These are phyloP conservation scores for Spongilla lacustris DNA, from an alignment of 37 sponge, comb jelly and placozoan genomes.

Conservation along the genomic window DNA sequence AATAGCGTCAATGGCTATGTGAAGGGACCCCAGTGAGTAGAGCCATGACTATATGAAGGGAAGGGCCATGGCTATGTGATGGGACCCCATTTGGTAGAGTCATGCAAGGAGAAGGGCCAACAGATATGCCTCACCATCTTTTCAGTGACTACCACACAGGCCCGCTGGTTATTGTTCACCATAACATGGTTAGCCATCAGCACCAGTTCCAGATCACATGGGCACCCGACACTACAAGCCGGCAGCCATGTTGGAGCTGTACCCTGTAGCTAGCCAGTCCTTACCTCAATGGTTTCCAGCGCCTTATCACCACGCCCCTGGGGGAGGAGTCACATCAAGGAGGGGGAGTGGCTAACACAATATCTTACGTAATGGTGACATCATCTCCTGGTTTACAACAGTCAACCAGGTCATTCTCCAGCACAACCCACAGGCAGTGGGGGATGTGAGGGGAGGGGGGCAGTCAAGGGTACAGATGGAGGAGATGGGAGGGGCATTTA, in stretches of 20 bases:
- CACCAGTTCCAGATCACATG: conserved; percentile 75
- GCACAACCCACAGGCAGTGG: conserved; percentile 56
- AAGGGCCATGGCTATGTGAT: too few species aligned
- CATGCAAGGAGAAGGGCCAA: too few species aligned
- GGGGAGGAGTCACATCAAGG: not conserved
- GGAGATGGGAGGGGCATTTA: too few species aligned
- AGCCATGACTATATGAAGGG: too few species aligned
- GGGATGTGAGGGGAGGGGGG: conserved; percentile 28
- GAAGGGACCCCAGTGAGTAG: too few species aligned
- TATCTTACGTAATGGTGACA: conserved; percentile 49
- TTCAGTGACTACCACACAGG: conserved; percentile 58
- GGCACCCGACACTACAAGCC: not conserved
- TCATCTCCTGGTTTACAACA: conserved; percentile 81
- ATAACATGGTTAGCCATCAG: conserved; percentile 78
- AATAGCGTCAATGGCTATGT: too few species aligned
- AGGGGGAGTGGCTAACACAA: too few species aligned
- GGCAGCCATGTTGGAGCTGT: not conserved
- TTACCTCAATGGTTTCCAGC: conserved; percentile 64
- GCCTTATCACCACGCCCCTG: conserved; percentile 59
- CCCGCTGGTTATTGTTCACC: conserved; percentile 74
- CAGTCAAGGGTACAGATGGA: too few species aligned
- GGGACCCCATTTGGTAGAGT: too few species aligned
- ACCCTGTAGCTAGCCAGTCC: not conserved
- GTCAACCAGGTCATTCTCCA: conserved; percentile 78
- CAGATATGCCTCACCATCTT: too few species aligned